Percentiles rank a stretch among this genome's conserved stretches.
Evolutionary conservation across 2,797 vertebrate species (phyloP).

Genomic region (Crax fasciolata): DNA sequence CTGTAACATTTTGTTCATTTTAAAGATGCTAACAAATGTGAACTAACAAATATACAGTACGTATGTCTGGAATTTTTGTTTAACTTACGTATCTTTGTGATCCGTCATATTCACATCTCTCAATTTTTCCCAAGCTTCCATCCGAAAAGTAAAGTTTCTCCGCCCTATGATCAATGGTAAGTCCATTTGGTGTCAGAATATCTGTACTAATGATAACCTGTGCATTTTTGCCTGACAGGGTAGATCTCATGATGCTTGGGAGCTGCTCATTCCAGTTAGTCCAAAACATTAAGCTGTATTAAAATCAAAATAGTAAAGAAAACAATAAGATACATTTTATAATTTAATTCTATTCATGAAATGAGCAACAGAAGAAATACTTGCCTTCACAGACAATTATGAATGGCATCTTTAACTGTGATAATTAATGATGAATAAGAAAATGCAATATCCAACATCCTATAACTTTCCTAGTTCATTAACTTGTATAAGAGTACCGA

Average conservation of each 20-base stretch:
- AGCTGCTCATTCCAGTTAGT: conserved; percentile 99
- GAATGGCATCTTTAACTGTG: neutral
- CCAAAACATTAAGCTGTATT: conserved; percentile 97
- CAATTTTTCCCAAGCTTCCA: conserved; percentile 95
- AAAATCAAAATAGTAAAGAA: conserved; percentile 73
- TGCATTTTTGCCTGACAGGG: conserved; percentile 92
- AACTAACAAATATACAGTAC: neutral
- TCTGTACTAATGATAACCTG: conserved; percentile 93
- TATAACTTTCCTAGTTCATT: conserved; percentile 19
- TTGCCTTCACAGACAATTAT: neutral
- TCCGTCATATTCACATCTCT: conserved; percentile 97
- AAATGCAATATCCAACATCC: neutral
- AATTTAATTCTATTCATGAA: conserved; percentile 1
- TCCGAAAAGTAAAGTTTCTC: conserved; percentile 99
- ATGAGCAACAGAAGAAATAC: neutral
- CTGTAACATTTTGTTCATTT: neutral
- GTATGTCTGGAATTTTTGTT: neutral
- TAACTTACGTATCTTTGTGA: conserved; percentile 94
- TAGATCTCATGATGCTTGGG: conserved; percentile 96
- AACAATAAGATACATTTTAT: conserved; percentile 56
- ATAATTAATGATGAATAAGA: neutral
- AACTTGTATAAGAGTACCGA: neutral
- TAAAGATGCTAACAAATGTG: neutral
- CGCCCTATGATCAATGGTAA: conserved; percentile 94
- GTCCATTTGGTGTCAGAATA: conserved; percentile 95